These are phyloP conservation scores for Plutomurus gul DNA, from an alignment of 1,140 invertebrate species.

Conservation along the genomic window DNA sequence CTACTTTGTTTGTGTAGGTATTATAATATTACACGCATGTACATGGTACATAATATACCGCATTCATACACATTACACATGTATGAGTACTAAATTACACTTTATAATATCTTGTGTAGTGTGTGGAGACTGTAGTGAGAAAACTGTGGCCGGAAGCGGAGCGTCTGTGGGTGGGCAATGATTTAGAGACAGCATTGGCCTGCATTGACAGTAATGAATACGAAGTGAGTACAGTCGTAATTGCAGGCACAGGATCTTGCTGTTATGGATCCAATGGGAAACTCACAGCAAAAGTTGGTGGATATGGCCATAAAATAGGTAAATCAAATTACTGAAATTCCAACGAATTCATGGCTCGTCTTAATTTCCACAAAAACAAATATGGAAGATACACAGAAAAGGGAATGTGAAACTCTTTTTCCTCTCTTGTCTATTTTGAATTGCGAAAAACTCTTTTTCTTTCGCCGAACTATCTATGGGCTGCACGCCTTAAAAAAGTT, in stretches of 20 bases:
- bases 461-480: too few relatives aligned
- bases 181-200: constrained; percentile 24
- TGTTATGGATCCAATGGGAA: constrained; percentile 33
- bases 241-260: constrained; percentile 44
- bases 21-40: too few relatives aligned
- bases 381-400: too few relatives aligned
- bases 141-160: neutral
- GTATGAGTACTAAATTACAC: neutral
- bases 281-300: constrained; percentile 40
- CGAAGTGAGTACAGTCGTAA: neutral
- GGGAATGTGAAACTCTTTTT: too few relatives aligned
- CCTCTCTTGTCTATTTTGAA: too few relatives aligned
- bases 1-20: too few relatives aligned
- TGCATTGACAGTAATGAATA: constrained; percentile 3
- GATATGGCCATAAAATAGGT: constrained; percentile 42
- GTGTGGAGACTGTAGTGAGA: neutral
- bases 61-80: neutral
- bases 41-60: too few relatives aligned
- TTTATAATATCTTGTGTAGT: neutral
- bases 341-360: too few relatives aligned
- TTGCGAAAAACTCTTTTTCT: too few relatives aligned
- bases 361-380: too few relatives aligned
- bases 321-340: neutral
- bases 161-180: constrained; percentile 28
- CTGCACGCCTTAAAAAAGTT: neutral